Conservation (phyloP, 2,113 vertebrate genomes). For the Indri indri region DNA sequence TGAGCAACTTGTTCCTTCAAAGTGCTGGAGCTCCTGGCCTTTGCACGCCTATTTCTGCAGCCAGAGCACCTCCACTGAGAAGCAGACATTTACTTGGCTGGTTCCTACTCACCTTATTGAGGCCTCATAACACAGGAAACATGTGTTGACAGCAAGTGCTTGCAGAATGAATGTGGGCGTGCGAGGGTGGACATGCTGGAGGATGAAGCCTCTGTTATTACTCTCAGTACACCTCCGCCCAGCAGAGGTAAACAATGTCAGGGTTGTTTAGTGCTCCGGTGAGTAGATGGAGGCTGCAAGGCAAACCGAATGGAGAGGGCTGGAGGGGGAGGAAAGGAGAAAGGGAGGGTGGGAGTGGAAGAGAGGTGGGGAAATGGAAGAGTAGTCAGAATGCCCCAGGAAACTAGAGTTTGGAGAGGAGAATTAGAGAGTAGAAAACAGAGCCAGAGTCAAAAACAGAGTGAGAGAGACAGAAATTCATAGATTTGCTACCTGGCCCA, state of each 20-base stretch:
- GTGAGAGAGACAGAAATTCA: background rate
- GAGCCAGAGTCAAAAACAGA: background rate
- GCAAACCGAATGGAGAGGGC: background rate
- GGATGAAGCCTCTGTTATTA: background rate
- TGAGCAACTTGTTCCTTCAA: background rate
- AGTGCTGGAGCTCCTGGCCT: background rate
- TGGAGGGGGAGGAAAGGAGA: background rate
- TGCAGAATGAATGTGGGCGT: background rate
- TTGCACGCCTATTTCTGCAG: background rate
- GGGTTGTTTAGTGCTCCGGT: fast-evolving
- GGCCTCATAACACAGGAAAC: background rate
- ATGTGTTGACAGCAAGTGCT: background rate
- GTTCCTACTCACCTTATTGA: background rate
- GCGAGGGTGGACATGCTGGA: fast-evolving
- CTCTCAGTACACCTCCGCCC: background rate
- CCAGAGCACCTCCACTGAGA: background rate
- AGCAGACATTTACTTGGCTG: background rate
- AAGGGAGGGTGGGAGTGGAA: background rate
- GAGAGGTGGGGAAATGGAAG: background rate
- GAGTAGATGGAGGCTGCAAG: background rate
- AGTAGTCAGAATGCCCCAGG: too few species aligned
- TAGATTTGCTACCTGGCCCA: background rate
- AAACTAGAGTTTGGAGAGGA: background rate
- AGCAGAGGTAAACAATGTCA: background rate
- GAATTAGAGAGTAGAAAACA: background rate